Percentiles rank a stretch among this genome's conserved stretches.
Conservation (phyloP, 2,797 vertebrate species). For the Macropodus opercularis region DNA sequence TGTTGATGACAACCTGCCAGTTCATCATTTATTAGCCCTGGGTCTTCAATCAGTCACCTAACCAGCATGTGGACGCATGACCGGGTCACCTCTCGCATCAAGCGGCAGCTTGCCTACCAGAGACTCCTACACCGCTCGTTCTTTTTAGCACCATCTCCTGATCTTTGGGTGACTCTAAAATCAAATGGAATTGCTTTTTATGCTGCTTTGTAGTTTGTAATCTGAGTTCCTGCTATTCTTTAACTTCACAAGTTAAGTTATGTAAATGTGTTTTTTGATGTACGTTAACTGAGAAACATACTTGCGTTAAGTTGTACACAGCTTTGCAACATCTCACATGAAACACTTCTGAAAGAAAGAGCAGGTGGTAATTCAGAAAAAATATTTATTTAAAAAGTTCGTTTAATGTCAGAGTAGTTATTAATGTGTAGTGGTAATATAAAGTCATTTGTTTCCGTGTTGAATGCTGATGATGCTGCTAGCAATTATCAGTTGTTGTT, state of each 20-base stretch:
- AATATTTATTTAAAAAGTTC: conserved; percentile 40
- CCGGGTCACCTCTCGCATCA: conserved; percentile 22
- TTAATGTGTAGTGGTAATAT: conserved; percentile 26
- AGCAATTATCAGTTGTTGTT: conserved; percentile 10
- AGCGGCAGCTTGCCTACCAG: conserved; percentile 20
- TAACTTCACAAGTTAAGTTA: conserved; percentile 41
- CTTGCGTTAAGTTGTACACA: conserved; percentile 34
- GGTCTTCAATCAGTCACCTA: conserved; percentile 50
- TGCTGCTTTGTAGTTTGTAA: conserved; percentile 7
- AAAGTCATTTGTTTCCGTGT: conserved; percentile 16
- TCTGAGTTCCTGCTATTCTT: conserved; percentile 18
- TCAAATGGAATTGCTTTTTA: conserved; percentile 33
- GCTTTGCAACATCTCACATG: conserved; percentile 14
- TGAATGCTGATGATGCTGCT: conserved; percentile 29
- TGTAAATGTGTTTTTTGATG: conserved; percentile 25
- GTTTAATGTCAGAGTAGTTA: conserved; percentile 53
- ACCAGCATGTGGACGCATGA: conserved; percentile 65
- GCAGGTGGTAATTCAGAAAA: conserved; percentile 10
- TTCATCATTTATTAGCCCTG: conserved; percentile 33
- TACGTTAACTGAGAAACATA: conserved; percentile 20
- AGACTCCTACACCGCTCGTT: conserved; percentile 4
- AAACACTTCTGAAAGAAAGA: conserved; percentile 16
- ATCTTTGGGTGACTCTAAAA: conserved; percentile 8
- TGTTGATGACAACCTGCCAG: conserved; percentile 15
- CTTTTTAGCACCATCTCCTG: conserved; percentile 10